phyloP scores from a whole-genome alignment of 2,797 vertebrate species.

The Mus spretus region DNA sequence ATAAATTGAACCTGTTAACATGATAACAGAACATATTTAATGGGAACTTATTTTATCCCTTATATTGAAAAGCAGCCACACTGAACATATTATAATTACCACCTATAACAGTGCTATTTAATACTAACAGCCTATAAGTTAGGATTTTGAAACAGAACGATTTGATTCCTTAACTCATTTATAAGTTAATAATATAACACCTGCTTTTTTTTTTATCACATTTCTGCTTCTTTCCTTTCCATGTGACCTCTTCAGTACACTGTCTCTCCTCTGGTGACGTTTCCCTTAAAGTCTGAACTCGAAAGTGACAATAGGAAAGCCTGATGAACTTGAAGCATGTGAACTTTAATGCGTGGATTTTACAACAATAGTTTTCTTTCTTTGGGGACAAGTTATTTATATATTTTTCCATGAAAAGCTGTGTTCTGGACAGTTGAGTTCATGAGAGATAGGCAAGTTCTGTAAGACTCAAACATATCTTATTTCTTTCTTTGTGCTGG shows the following conservation, averaged over 20 bases:
- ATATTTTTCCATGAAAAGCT: slow-evolving; percentile 7
- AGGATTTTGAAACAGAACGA: background rate
- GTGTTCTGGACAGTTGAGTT: background rate
- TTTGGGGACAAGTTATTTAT: slow-evolving; percentile 4
- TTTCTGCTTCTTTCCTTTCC: slow-evolving; percentile 6
- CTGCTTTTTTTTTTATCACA: background rate
- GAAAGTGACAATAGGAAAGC: background rate
- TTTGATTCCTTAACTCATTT: slow-evolving; percentile 48
- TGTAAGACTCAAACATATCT: background rate
- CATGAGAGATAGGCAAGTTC: background rate
- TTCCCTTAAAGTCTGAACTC: background rate
- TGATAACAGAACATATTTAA: background rate
- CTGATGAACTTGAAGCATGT: background rate
- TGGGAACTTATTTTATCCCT: slow-evolving; percentile 15
- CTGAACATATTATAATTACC: background rate
- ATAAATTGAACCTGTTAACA: slow-evolving; percentile 11
- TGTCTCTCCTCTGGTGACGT: background rate
- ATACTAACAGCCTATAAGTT: background rate
- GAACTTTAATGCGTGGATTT: background rate
- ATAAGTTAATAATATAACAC: background rate
- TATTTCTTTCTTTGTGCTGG: background rate
- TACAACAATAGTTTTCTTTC: slow-evolving; percentile 20
- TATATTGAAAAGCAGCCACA: slow-evolving; percentile 35
- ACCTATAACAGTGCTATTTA: background rate
- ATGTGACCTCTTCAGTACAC: background rate